Conservation (phyloP, 2,888 invertebrate genomes). For the Polietes domitor region DNA sequence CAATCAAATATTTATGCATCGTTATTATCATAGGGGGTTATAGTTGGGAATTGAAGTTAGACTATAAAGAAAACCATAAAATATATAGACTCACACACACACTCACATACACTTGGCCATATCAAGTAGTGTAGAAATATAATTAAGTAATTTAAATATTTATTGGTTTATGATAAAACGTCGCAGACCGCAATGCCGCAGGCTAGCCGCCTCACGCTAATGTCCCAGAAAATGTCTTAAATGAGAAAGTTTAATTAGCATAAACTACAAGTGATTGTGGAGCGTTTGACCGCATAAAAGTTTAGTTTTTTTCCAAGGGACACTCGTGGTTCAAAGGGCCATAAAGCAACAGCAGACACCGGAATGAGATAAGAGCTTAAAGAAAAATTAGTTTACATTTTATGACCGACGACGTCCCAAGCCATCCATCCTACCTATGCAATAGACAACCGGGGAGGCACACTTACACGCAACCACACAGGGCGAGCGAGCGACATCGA, state of each 20-base stretch:
- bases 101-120: background rate
- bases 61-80: background rate
- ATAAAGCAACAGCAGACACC: constrained; percentile 55
- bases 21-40: background rate
- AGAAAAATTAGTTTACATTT: constrained; percentile 49
- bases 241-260: constrained; percentile 64
- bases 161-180: constrained; percentile 57
- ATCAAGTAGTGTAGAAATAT: constrained; percentile 37
- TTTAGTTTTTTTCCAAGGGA: background rate
- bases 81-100: background rate
- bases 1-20: background rate
- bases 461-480: too few relatives aligned
- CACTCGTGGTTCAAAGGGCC: background rate
- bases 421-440: background rate
- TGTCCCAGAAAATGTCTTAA: constrained; percentile 16
- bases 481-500: background rate
- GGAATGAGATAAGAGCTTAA: constrained; percentile 50
- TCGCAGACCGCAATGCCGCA: constrained; percentile 31
- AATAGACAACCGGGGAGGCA: constrained; percentile 35
- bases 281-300: background rate
- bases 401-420: constrained; percentile 24
- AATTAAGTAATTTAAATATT: constrained; percentile 67
- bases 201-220: background rate
- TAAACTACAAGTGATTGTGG: constrained; percentile 40
- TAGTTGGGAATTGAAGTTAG: background rate